These are phyloP conservation scores for Pemphigus obesinymphae DNA, from an alignment of 1,140 invertebrate genomes.

Conservation along the genomic window DNA sequence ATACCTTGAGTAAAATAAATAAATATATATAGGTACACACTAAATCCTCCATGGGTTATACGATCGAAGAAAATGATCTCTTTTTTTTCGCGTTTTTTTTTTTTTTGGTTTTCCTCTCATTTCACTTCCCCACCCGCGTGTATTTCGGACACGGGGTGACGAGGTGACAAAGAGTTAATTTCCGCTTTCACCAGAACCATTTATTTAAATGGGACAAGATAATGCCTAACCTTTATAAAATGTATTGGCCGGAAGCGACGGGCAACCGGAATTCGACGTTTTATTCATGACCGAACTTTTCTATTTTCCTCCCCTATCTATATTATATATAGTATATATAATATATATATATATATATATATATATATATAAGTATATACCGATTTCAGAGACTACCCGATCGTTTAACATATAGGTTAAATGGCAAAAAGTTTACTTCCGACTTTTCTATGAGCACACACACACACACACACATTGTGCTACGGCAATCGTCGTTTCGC, in stretches of 20 bases:
- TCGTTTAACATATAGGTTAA: slow-evolving; percentile 33
- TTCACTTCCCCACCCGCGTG: background rate
- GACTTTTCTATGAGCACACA: background rate
- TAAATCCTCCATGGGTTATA: slow-evolving; percentile 33
- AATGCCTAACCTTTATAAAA: slow-evolving; percentile 37
- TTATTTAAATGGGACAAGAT: slow-evolving; percentile 42
- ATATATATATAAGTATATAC: background rate
- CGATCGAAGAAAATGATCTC: slow-evolving; percentile 29
- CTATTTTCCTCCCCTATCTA: background rate
- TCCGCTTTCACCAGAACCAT: slow-evolving; percentile 37
- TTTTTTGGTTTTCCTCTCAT: background rate
- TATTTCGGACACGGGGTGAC: slow-evolving; percentile 28
- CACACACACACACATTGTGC: background rate
- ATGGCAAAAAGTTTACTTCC: slow-evolving; percentile 10
- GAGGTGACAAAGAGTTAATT: slow-evolving; percentile 41
- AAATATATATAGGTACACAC: background rate
- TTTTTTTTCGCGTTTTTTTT: background rate
- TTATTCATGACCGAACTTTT: slow-evolving; percentile 40
- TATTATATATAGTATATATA: too few species aligned
- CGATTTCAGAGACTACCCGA: background rate
- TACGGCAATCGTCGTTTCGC: background rate
- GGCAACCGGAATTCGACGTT: slow-evolving; percentile 39
- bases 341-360: background rate
- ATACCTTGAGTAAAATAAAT: slow-evolving; percentile 5
- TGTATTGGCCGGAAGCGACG: slow-evolving; percentile 32